Percentiles rank a stretch among this genome's conserved stretches.
phyloP scores from a whole-genome alignment of 1,140 invertebrate genomes.

The Diabrotica virgifera region DNA sequence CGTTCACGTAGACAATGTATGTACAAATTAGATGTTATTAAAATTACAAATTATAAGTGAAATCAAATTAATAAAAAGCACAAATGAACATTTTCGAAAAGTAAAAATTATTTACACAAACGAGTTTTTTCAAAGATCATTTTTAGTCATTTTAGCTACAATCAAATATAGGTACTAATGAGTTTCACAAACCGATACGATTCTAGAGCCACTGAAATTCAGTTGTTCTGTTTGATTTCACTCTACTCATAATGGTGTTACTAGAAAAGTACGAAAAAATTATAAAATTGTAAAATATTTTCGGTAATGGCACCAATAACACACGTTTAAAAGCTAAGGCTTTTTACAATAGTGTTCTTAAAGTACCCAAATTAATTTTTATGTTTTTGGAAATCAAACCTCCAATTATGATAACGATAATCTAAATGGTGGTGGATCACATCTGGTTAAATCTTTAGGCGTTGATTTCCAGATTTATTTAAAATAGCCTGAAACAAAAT shows the following conservation, averaged over 20 bases:
- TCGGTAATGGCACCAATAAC: slow-evolving; percentile 39
- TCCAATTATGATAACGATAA: slow-evolving; percentile 12
- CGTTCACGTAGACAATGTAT: too few species aligned
- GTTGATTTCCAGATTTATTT: slow-evolving; percentile 17
- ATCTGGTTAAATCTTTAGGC: slow-evolving; percentile 10
- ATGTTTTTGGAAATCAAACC: slow-evolving; percentile 23
- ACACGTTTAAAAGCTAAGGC: slow-evolving; percentile 5
- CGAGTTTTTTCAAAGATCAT: neutral
- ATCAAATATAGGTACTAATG: neutral
- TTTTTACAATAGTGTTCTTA: slow-evolving; percentile 14
- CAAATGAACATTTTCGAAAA: neutral
- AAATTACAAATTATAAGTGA: neutral
- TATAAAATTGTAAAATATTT: slow-evolving; percentile 34
- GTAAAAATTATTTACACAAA: slow-evolving; percentile 3
- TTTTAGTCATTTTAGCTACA: neutral
- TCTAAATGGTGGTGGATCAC: slow-evolving; percentile 12
- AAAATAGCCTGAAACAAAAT: slow-evolving; percentile 11
- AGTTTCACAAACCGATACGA: slow-evolving; percentile 22
- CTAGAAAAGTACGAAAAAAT: slow-evolving; percentile 43
- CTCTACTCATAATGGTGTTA: slow-evolving; percentile 26
- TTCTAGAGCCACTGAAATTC: slow-evolving; percentile 21
- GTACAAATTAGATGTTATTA: too few species aligned
- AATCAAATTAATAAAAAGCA: neutral
- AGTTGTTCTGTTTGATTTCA: slow-evolving; percentile 23
- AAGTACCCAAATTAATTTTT: slow-evolving; percentile 27